A percentile compares a stretch with the other conserved stretches of the same genome.
Conservation (phyloP, 2,888 invertebrate genomes). For the Macrophya alboannulata region DNA sequence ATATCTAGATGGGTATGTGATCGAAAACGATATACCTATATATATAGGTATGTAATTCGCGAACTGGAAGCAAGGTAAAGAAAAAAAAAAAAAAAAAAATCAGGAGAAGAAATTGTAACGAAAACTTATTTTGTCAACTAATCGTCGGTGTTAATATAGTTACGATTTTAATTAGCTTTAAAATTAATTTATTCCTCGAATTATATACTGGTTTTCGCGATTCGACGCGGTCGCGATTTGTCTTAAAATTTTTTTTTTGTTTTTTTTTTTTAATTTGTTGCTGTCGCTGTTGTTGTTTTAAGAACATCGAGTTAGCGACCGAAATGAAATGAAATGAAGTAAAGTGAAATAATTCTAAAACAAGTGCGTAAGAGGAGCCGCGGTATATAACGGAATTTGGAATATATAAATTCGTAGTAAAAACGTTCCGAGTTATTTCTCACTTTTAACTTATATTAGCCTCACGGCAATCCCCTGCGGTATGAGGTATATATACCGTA, state of each 20-base stretch:
- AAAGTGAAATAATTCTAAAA: no score
- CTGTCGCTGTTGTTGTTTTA: neutral
- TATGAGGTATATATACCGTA: slow-evolving; percentile 24
- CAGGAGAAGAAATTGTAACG: neutral
- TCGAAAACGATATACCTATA: neutral
- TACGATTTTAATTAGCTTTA: neutral
- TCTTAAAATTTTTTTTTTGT: neutral
- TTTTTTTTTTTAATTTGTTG: neutral
- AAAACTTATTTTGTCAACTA: neutral
- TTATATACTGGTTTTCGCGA: neutral
- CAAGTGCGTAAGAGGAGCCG: no score
- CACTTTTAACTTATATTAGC: slow-evolving; percentile 31
- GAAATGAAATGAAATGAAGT: neutral
- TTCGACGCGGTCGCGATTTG: neutral
- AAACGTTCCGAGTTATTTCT: neutral
- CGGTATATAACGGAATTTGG: slow-evolving; percentile 29
- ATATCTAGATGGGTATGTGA: neutral
- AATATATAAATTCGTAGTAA: slow-evolving; percentile 37
- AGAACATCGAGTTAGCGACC: neutral
- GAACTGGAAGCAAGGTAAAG: neutral
- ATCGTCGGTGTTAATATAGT: neutral
- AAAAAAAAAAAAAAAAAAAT: neutral
- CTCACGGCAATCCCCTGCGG: neutral
- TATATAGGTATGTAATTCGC: no score
- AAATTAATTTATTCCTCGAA: neutral